phyloP scores from a whole-genome alignment of 2,113 vertebrate species.

The Vimba vimba region DNA sequence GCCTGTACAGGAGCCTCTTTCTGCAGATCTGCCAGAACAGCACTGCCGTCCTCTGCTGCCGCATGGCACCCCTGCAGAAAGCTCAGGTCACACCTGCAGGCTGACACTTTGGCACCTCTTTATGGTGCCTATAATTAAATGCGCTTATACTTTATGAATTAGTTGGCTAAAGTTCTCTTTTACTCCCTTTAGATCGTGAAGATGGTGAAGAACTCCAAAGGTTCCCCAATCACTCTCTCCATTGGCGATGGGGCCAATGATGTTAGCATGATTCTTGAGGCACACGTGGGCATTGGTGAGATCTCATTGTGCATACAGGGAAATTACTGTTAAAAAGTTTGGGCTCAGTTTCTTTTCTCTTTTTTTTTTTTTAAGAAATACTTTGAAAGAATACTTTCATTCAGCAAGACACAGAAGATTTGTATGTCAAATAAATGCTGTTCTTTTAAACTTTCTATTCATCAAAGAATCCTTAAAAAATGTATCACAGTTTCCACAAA shows the following conservation, averaged over 20 bases:
- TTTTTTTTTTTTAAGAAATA: too few relatives aligned
- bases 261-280: conserved; percentile 99
- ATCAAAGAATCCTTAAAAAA: not conserved
- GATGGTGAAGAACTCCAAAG: conserved; percentile 97
- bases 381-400: too few relatives aligned
- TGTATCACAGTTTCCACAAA: too few relatives aligned
- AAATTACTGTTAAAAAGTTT: too few relatives aligned
- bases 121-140: not conserved
- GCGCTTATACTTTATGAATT: not conserved
- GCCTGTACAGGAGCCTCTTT: conserved; percentile 91
- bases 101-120: not conserved
- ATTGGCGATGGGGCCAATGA: conserved; percentile 97
- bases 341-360: too few relatives aligned
- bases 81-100: conserved; percentile 84
- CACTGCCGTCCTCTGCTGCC: conserved; percentile 92
- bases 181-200: conserved; percentile 85
- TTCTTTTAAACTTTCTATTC: too few relatives aligned
- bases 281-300: conserved; percentile 97
- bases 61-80: conserved; percentile 97
- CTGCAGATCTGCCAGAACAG: conserved; percentile 95
- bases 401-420: too few relatives aligned
- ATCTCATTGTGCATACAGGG: not conserved
- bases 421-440: too few relatives aligned
- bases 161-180: not conserved
- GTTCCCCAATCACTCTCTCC: conserved; percentile 90